Base-by-base conservation (phyloP, 2,113 vertebrate species). In the Megaceryle maxima region DNA sequence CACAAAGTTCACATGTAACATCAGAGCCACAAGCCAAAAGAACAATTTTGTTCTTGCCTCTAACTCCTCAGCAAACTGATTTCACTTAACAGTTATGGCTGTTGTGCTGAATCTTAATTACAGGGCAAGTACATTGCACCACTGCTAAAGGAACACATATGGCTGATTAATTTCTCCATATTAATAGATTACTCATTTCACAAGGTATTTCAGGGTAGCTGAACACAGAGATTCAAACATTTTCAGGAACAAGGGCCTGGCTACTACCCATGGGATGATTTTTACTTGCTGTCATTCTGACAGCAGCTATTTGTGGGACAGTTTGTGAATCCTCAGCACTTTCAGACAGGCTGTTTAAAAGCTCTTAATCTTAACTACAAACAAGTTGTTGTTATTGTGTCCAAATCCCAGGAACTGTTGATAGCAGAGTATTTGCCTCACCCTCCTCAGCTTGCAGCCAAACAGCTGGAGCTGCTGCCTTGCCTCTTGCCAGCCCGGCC, bases 401-500 rank as follows among this genome's bases (percentile, higher is more conserved):
- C 31, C 80, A 84, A 86, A 69, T 1, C 14, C 22, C 41, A 56
- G 43, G 46, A 68, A 43, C 9, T 68, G 77, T 56, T 51, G 69
- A 78, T 35, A 33, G 72, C 41, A 83, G 59, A 83, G 55, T 8
- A 29, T 55, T 37, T n/a, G 10, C 37, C 55, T 81, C 2, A 0
- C 44, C 68, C 73, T 77, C 4, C 50, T 22, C 11, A 0, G 1
- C 26, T 37, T 11, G 35, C 57, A 50, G 67, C 26, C 1, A 0
- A 33, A 37, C 57, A 37, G 55, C 59, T 13, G 8, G 19, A 31
- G 16, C 55, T 90, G 67, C 72, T 88, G 63, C 46, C 11, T 13
- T 15, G 39, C 21, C 28, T 74, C 31, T 31, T 22, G n/a, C 26
- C 59, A 70, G 63, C 37, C 1, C 31, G 3, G 31, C 56, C 9